Conservation (phyloP, 2,797 vertebrate genomes). For the Sebastes oblongus region DNA sequence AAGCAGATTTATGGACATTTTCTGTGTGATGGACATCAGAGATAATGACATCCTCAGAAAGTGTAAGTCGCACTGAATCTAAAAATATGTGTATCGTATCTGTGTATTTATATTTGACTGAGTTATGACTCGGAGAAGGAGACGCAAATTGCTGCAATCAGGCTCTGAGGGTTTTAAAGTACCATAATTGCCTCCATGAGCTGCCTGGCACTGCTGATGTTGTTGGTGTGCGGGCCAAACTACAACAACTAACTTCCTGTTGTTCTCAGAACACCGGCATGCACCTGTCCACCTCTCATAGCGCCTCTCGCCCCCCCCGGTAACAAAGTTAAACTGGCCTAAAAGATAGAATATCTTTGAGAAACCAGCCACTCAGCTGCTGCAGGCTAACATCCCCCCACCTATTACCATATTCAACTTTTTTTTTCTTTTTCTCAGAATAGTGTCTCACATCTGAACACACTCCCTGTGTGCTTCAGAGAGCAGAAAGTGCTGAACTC, state of each 20-base stretch:
- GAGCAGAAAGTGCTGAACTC: slow-evolving; percentile 26
- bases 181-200: not conserved
- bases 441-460: slow-evolving; percentile 11
- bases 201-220: not conserved
- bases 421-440: not conserved
- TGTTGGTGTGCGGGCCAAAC: not conserved
- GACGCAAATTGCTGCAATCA: not conserved
- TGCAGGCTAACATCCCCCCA: not conserved
- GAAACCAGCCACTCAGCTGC: not conserved
- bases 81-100: not conserved
- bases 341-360: not conserved
- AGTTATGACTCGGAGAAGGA: not conserved
- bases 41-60: not conserved
- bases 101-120: not conserved
- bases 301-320: not conserved
- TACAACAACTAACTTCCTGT: not conserved
- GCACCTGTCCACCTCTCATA: not conserved
- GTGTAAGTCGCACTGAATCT: not conserved
- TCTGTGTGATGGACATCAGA: not conserved
- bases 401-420: not conserved
- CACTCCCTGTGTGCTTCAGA: not conserved
- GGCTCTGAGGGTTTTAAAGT: not conserved
- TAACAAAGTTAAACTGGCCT: not conserved
- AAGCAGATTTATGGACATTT: not conserved
- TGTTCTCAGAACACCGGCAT: not conserved